These are phyloP conservation scores for Petrocephalus schoutedeni DNA, from an alignment of 2,797 vertebrate genomes.

Conservation along the genomic window DNA sequence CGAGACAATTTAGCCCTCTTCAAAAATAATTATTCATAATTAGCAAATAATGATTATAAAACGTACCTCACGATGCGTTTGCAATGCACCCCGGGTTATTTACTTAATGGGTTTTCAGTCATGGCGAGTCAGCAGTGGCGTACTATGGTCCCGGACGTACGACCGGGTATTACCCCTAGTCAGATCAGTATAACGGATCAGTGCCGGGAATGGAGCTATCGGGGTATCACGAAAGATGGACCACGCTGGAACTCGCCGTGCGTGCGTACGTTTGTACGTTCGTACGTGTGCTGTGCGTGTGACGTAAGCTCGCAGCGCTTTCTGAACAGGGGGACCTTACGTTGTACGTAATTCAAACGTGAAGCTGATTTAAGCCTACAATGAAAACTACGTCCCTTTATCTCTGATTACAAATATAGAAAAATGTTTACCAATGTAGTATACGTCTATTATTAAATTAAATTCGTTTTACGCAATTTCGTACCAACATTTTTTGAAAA, in stretches of 20 bases:
- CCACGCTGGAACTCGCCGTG: conserved; percentile 25
- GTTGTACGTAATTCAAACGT: not conserved
- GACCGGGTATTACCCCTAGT: not conserved
- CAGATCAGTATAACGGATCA: conserved; percentile 37
- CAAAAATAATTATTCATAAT: not conserved
- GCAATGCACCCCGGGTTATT: conserved; percentile 2
- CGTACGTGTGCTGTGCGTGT: not conserved
- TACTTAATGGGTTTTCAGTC: conserved; percentile 32
- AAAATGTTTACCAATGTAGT: not conserved
- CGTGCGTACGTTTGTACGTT: conserved; percentile 24
- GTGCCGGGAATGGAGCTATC: conserved; percentile 56
- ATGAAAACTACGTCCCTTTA: not conserved
- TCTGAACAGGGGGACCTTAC: not conserved
- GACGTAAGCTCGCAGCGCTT: not conserved
- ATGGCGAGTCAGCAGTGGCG: conserved; percentile 28
- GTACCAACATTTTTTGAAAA: not conserved
- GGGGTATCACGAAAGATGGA: conserved; percentile 39
- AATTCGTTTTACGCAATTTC: not conserved
- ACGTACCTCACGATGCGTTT: conserved; percentile 45
- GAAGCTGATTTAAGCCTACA: not conserved
- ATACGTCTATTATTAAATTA: not conserved
- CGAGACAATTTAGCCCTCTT: not conserved
- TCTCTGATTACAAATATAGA: not conserved
- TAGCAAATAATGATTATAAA: not conserved
- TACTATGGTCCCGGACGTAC: not conserved